phyloP scores from a whole-genome alignment of 2,797 vertebrate species.

The Amazona finschi region DNA sequence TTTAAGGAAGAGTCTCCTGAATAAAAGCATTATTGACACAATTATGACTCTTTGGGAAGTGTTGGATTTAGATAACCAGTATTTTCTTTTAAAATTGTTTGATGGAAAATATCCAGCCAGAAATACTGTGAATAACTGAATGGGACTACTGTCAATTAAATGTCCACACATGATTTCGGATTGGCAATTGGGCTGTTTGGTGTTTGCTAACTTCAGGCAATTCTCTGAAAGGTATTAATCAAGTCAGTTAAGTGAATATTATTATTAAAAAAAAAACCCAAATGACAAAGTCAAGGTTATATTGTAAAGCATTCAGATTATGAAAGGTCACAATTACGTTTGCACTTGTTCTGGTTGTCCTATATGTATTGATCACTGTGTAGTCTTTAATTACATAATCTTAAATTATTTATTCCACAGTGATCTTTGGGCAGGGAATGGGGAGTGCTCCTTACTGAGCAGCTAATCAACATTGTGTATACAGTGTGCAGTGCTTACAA shows the following conservation, averaged over 20 bases:
- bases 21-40: not conserved
- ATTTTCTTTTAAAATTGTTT: not conserved
- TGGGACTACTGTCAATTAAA: not conserved
- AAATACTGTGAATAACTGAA: not conserved
- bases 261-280: not conserved
- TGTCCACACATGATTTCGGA: not conserved
- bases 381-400: not conserved
- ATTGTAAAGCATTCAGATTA: not conserved
- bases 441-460: not conserved
- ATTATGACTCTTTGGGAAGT: not conserved
- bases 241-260: not conserved
- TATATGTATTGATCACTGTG: not conserved
- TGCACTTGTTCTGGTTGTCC: not conserved
- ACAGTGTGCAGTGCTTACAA: not conserved
- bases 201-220: not conserved
- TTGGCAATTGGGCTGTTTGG: not conserved
- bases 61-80: not conserved
- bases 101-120: not conserved
- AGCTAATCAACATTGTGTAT: accelerated
- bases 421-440: not conserved
- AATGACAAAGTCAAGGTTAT: not conserved
- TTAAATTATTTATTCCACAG: not conserved
- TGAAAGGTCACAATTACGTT: not conserved
- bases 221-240: not conserved
- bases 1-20: not conserved